Conservation (phyloP, 2,888 invertebrate species). For the Serrognathus titanus region DNA sequence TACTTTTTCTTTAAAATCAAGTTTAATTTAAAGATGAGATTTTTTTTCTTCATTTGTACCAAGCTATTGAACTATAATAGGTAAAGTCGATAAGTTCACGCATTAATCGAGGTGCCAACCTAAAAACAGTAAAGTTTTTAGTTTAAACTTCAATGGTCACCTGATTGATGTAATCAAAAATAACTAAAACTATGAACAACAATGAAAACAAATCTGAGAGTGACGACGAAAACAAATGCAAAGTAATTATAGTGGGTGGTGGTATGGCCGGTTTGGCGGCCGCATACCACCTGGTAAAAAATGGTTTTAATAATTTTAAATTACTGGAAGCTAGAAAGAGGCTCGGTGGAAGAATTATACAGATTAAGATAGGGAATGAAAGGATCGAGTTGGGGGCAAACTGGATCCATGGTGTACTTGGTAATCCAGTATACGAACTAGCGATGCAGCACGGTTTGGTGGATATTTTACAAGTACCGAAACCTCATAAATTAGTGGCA, state of each 20-base stretch:
- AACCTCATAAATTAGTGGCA: conserved; percentile 86
- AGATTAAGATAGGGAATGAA: conserved; percentile 65
- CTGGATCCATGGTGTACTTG: conserved; percentile 89
- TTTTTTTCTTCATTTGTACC: no score
- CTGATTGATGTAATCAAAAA: conserved; percentile 4
- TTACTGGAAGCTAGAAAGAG: conserved; percentile 78
- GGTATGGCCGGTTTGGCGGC: conserved; percentile 85
- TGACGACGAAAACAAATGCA: conserved; percentile 47
- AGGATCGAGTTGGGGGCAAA: conserved; percentile 84
- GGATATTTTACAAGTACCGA: conserved; percentile 79
- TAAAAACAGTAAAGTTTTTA: background rate
- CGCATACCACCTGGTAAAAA: conserved; percentile 76
- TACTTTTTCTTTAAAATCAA: no score
- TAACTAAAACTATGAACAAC: conserved; percentile 14
- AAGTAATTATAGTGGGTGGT: conserved; percentile 79
- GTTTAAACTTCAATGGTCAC: conserved; percentile 6
- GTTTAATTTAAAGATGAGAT: no score
- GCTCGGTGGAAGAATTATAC: conserved; percentile 78
- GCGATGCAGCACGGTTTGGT: conserved; percentile 82
- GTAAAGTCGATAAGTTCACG: no score
- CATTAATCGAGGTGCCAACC: background rate
- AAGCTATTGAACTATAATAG: no score
- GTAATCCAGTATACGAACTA: conserved; percentile 84
- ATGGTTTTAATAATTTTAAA: conserved; percentile 74
- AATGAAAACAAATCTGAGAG: conserved; percentile 18